Evolutionary conservation across 2,888 invertebrate genomes (phyloP).

Genomic region (Meta bourneti): DNA sequence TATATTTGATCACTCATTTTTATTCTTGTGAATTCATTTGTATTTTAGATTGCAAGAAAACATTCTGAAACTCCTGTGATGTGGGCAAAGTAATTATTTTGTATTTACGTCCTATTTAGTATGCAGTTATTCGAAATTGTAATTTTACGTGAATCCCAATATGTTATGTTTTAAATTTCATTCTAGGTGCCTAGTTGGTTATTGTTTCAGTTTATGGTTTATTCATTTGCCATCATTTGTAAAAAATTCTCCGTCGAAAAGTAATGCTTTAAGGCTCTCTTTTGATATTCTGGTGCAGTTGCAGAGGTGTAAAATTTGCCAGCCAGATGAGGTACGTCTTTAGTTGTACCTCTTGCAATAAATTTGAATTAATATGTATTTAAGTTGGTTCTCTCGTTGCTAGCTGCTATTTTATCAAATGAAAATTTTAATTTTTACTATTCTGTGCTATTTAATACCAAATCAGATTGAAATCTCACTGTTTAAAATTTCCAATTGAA

Average conservation of each 20-base stretch:
- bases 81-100: constrained; percentile 89
- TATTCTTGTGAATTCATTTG: neutral
- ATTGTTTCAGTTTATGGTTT: constrained; percentile 91
- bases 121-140: neutral
- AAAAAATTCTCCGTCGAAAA: constrained; percentile 86
- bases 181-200: constrained; percentile 81
- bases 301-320: constrained; percentile 89
- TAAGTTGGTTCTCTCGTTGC: neutral
- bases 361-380: neutral
- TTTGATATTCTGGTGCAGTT: constrained; percentile 93
- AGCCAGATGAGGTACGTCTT: constrained; percentile 90
- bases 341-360: neutral
- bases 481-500: too few relatives aligned
- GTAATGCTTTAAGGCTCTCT: constrained; percentile 89
- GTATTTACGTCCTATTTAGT: neutral
- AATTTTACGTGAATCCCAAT: neutral
- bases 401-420: neutral
- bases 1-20: neutral
- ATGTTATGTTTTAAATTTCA: constrained; percentile 54
- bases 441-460: neutral
- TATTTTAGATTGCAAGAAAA: constrained; percentile 83
- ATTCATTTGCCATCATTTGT: constrained; percentile 94
- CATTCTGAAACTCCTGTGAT: constrained; percentile 87
- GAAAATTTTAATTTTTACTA: neutral
- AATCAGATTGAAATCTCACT: too few relatives aligned